Conservation (phyloP, 2,113 vertebrate species). For the Eulemur rufifrons region DNA sequence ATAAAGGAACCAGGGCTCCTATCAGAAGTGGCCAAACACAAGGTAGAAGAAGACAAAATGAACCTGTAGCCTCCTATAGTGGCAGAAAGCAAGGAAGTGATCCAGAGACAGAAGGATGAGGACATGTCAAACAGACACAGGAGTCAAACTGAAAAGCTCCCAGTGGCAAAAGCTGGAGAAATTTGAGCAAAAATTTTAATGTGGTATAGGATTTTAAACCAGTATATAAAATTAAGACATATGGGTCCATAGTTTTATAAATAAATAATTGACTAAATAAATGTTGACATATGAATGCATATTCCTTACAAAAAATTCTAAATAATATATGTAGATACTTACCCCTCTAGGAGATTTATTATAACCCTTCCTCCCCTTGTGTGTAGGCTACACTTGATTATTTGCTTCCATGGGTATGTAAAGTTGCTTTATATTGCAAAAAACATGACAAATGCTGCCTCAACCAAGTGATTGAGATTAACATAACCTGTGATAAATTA, state of each 20-base stretch:
- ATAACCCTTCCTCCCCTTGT: neutral
- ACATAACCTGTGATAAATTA: neutral
- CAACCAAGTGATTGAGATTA: neutral
- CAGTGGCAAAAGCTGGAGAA: neutral
- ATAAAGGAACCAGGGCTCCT: neutral
- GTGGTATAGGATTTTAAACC: neutral
- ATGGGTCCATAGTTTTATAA: neutral
- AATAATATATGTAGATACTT: neutral
- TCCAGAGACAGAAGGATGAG: neutral
- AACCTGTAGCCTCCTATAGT: neutral
- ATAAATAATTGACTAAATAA: neutral
- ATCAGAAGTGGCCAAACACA: neutral
- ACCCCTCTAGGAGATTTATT: neutral
- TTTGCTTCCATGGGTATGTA: neutral
- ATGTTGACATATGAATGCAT: neutral
- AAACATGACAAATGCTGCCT: neutral
- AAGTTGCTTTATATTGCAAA: neutral
- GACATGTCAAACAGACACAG: neutral
- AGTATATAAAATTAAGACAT: neutral
- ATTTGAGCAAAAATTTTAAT: neutral
- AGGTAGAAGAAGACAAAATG: neutral
- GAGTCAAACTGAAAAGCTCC: neutral
- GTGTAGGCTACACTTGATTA: neutral
- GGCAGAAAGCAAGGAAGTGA: neutral
- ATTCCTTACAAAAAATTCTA: neutral